These are phyloP conservation scores for Ochlodes sylvanus DNA, from an alignment of 2,888 invertebrate genomes.

Conservation along the genomic window DNA sequence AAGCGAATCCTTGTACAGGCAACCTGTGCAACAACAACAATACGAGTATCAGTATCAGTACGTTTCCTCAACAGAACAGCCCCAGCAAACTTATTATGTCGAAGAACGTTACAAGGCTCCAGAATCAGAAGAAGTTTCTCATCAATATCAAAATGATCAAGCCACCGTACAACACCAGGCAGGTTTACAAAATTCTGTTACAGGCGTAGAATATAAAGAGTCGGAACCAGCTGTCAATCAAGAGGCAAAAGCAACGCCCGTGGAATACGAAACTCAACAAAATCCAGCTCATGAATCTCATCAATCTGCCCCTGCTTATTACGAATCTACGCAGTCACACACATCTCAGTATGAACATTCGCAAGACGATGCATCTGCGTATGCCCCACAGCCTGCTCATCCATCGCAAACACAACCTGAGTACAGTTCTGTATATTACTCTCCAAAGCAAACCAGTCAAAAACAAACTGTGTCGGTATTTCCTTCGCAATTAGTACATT, in stretches of 20 bases:
- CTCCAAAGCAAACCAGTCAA: conserved; percentile 53
- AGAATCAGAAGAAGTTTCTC: conserved; percentile 47
- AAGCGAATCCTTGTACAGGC: conserved; percentile 63
- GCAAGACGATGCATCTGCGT: conserved; percentile 43
- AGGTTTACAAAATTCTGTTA: conserved; percentile 40
- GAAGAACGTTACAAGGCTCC: conserved; percentile 63
- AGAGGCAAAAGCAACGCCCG: conserved; percentile 48
- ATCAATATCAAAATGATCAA: conserved; percentile 51
- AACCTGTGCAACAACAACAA: conserved; percentile 58
- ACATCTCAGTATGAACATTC: conserved; percentile 49
- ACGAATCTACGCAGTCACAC: conserved; percentile 43
- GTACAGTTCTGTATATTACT: conserved; percentile 54
- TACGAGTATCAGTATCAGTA: conserved; percentile 72
- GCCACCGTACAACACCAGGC: conserved; percentile 46
- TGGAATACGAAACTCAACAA: conserved; percentile 49
- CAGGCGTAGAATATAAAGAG: conserved; percentile 55
- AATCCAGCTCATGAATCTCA: conserved; percentile 39
- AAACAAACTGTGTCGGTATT: conserved; percentile 58
- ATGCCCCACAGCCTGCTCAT: conserved; percentile 17
- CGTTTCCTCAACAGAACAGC: conserved; percentile 56
- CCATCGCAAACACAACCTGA: conserved; percentile 33
- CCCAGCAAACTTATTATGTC: conserved; percentile 62
- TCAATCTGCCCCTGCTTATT: conserved; percentile 19
- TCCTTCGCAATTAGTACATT: conserved; percentile 54
- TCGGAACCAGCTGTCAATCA: conserved; percentile 54